A percentile compares a stretch with the other conserved stretches of the same genome.
phyloP scores from a whole-genome alignment of 2,888 invertebrate genomes.

The Trissoscelio sp. region DNA sequence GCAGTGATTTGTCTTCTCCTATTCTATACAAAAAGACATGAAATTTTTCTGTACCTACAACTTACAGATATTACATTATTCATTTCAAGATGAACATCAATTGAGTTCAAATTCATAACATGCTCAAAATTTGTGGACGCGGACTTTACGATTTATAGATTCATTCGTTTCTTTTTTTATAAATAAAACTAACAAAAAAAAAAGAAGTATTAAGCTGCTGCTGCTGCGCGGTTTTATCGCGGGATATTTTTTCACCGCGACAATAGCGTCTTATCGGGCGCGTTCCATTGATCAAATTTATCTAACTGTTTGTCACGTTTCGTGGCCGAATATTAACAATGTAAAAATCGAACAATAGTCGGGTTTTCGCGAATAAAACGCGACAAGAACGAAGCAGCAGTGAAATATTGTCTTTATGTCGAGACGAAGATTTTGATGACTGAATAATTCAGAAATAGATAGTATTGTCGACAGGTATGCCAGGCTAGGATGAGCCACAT shows the following conservation, averaged over 20 bases:
- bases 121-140: constrained; percentile 33
- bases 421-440: constrained; percentile 31
- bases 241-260: constrained; percentile 6
- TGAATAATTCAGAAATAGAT: constrained; percentile 38
- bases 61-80: constrained; percentile 57
- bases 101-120: constrained; percentile 32
- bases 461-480: constrained; percentile 41
- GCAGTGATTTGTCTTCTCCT: constrained; percentile 56
- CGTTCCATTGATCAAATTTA: constrained; percentile 44
- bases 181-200: not conserved
- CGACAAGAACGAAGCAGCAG: constrained; percentile 10
- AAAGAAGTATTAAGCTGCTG: not conserved
- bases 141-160: constrained; percentile 22
- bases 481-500: constrained; percentile 54
- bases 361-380: constrained; percentile 6
- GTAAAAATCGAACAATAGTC: constrained; percentile 32
- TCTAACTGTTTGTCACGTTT: constrained; percentile 44
- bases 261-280: constrained; percentile 42
- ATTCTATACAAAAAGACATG: constrained; percentile 27
- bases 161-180: not conserved
- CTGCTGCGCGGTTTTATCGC: too few species aligned
- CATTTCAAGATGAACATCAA: constrained; percentile 52
- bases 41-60: constrained; percentile 22
- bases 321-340: constrained; percentile 46
- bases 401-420: constrained; percentile 49